A percentile compares a stretch with the other conserved stretches of the same genome.
Conservation (phyloP, 53 echinoderm and acorn worm species). For the Zoroaster sp. region DNA sequence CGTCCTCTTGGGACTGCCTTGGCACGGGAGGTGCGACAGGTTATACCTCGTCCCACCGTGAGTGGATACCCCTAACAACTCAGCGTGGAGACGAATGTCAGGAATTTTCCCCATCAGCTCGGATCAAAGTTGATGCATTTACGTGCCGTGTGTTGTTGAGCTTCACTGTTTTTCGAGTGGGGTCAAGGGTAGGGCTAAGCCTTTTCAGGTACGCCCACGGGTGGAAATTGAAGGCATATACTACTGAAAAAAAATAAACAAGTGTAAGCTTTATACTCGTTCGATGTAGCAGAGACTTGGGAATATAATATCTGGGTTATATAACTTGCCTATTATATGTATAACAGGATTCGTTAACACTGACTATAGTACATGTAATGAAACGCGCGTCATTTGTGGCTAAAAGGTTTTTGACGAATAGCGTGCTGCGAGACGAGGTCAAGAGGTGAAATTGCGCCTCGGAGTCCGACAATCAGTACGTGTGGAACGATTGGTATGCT, state of each 20-base stretch:
- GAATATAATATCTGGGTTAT: slow-evolving; percentile 3
- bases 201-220: not conserved
- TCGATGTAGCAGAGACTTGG: not conserved
- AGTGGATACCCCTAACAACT: not conserved
- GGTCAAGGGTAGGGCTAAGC: slow-evolving; percentile 45
- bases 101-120: slow-evolving; percentile 23
- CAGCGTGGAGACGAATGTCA: slow-evolving; percentile 13
- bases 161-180: slow-evolving; percentile 16
- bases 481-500: slow-evolving; percentile 53
- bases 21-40: not conserved
- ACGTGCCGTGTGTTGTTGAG: not conserved
- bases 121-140: slow-evolving; percentile 20
- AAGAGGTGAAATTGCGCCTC: slow-evolving; percentile 36
- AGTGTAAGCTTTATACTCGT: not conserved
- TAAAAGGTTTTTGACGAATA: not conserved
- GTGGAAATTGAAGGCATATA: not conserved
- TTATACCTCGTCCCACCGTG: not conserved
- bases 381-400: slow-evolving; percentile 1
- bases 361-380: not conserved
- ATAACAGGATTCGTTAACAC: not conserved
- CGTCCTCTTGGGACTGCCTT: not conserved
- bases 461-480: not conserved
- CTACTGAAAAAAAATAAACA: not conserved
- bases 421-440: slow-evolving; percentile 41
- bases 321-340: not conserved